phyloP scores from a whole-genome alignment of 1,140 invertebrate genomes.

The Lordiphosa mommai region DNA sequence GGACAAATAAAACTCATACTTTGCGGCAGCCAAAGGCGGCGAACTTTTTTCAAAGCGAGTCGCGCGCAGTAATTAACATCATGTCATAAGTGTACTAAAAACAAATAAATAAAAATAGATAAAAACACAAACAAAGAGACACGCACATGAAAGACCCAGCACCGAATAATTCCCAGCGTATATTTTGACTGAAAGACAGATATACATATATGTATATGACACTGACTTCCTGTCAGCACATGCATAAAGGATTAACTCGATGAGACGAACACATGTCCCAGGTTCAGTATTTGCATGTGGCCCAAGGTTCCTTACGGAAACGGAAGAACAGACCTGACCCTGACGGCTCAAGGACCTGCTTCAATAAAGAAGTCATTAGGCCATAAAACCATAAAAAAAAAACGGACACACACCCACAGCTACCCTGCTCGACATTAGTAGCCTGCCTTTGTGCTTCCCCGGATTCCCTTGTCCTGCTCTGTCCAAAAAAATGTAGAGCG shows the following conservation, averaged over 20 bases:
- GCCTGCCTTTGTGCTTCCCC: slow-evolving; percentile 29
- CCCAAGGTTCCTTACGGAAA: slow-evolving; percentile 31
- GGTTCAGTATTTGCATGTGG: slow-evolving; percentile 45
- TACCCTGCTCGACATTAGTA: slow-evolving; percentile 65
- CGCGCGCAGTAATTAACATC: slow-evolving; percentile 71
- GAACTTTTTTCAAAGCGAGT: slow-evolving; percentile 29
- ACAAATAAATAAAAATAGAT: slow-evolving; percentile 70
- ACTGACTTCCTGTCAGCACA: slow-evolving; percentile 67
- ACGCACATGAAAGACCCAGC: slow-evolving; percentile 59
- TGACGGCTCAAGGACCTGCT: slow-evolving; percentile 53
- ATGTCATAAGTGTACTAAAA: slow-evolving; percentile 73
- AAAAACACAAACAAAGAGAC: slow-evolving; percentile 37
- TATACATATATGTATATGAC: slow-evolving; percentile 62
- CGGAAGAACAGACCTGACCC: slow-evolving; percentile 32
- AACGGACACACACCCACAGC: slow-evolving; percentile 7
- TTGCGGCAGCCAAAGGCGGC: slow-evolving; percentile 10
- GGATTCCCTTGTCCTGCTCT: slow-evolving; percentile 1
- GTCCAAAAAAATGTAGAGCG: slow-evolving; percentile 57
- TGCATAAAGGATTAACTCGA: slow-evolving; percentile 63
- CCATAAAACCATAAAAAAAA: slow-evolving; percentile 71
- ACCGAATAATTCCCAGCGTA: slow-evolving; percentile 66
- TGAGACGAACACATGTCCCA: slow-evolving; percentile 35
- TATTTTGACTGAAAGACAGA: slow-evolving; percentile 25
- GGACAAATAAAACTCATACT: slow-evolving; percentile 20
- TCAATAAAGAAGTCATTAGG: slow-evolving; percentile 71